Evolutionary conservation across 2,888 invertebrate species (phyloP).

Genomic region (Spodoptera picta): DNA sequence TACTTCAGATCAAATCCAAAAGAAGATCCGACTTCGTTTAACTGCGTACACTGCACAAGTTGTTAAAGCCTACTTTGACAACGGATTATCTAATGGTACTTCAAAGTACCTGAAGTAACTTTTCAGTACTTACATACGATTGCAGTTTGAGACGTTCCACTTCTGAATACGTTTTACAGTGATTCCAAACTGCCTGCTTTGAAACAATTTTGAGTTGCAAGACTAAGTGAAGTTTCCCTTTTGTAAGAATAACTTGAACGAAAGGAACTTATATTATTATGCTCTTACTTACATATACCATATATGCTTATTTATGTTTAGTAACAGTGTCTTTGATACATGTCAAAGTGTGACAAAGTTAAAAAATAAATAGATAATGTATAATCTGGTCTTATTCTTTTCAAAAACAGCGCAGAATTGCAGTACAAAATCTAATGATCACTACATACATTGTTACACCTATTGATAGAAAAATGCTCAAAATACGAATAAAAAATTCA

Average conservation of each 20-base stretch:
- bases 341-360: too few species aligned
- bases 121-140: conserved; percentile 22
- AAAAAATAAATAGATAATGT: too few species aligned
- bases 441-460: too few species aligned
- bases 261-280: too few species aligned
- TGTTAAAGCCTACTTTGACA: conserved; percentile 37
- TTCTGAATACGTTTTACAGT: conserved; percentile 16
- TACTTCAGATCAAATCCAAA: neutral
- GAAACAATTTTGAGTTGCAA: conserved; percentile 7
- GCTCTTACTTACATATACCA: too few species aligned
- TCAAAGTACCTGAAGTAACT: conserved; percentile 24
- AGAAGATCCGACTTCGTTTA: conserved; percentile 19
- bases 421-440: too few species aligned
- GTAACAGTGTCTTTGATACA: too few species aligned
- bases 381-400: too few species aligned
- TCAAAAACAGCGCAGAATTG: too few species aligned
- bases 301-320: too few species aligned
- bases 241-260: too few species aligned
- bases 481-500: neutral
- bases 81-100: conserved; percentile 40
- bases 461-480: neutral
- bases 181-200: conserved; percentile 12
- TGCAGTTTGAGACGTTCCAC: conserved; percentile 26
- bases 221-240: too few species aligned
- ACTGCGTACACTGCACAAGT: conserved; percentile 34